Conservation (phyloP, 2,888 invertebrate genomes). For the Chrysopilus asiliformis region DNA sequence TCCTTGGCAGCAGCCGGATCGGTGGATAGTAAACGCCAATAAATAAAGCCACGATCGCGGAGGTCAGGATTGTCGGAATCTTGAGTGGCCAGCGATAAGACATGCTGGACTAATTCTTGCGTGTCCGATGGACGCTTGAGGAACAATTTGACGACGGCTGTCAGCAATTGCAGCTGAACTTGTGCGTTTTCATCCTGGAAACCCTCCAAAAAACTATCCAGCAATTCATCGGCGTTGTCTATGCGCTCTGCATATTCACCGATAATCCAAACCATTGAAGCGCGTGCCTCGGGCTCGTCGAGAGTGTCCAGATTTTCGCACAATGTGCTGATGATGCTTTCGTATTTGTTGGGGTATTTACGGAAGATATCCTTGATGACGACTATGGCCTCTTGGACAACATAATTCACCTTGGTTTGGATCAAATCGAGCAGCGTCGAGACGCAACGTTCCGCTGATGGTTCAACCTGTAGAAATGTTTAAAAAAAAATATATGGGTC, state of each 20-base stretch:
- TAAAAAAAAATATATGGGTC: too few species aligned
- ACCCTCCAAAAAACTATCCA: slow-evolving; percentile 96
- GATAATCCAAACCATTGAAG: slow-evolving; percentile 92
- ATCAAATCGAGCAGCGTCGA: slow-evolving; percentile 94
- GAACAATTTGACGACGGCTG: slow-evolving; percentile 97
- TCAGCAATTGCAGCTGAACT: slow-evolving; percentile 89
- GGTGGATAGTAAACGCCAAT: slow-evolving; percentile 96
- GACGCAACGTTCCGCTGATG: slow-evolving; percentile 96
- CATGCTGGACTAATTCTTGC: slow-evolving; percentile 95
- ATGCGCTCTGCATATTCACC: slow-evolving; percentile 99
- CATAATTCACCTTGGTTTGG: slow-evolving; percentile 99
- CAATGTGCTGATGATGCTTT: slow-evolving; percentile 96
- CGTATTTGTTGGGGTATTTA: slow-evolving; percentile 98
- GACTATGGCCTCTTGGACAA: slow-evolving; percentile 98
- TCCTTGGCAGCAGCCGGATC: slow-evolving; percentile 99
- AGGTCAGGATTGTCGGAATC: slow-evolving; percentile 97
- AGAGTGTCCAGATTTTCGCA: slow-evolving; percentile 98
- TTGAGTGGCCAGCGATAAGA: slow-evolving; percentile 75
- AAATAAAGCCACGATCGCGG: slow-evolving; percentile 96
- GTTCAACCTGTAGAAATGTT: slow-evolving; percentile 56
- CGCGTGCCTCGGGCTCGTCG: slow-evolving; percentile 97
- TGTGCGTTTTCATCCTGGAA: slow-evolving; percentile 96
- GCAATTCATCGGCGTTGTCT: slow-evolving; percentile 95
- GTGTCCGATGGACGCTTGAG: slow-evolving; percentile 96
- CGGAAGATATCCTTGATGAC: slow-evolving; percentile 97